Conservation (phyloP, 2,797 vertebrate genomes). For the Calcarius lapponicus region DNA sequence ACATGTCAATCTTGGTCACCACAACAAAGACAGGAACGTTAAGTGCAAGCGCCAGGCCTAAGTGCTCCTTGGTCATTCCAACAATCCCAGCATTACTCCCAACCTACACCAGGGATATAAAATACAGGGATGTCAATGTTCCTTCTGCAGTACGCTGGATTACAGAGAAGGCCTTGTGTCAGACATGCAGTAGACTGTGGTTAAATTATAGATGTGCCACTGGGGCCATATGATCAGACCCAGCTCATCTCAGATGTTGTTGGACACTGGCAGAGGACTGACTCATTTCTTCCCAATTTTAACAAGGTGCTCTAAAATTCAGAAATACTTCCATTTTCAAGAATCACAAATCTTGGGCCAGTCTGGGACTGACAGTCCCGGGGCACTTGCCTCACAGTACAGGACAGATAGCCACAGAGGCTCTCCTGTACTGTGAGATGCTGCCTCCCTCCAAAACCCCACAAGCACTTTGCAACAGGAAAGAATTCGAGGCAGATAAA, state of each 20-base stretch:
- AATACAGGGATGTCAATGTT: not conserved
- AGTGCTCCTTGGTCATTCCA: constrained; percentile 97
- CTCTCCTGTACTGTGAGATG: not conserved
- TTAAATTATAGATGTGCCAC: not conserved
- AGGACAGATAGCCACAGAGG: not conserved
- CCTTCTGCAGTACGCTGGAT: not conserved
- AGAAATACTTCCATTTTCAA: not conserved
- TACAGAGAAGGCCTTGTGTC: not conserved
- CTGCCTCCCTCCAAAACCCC: not conserved
- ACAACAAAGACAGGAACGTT: constrained; percentile 97
- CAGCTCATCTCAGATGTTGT: not conserved
- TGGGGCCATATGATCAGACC: not conserved
- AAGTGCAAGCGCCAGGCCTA: constrained; percentile 93
- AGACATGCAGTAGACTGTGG: not conserved
- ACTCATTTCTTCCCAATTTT: not conserved
- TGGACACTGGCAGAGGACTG: not conserved
- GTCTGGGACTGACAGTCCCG: not conserved
- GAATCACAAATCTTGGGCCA: not conserved
- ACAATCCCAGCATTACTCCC: constrained; percentile 98
- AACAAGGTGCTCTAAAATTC: not conserved
- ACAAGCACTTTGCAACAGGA: not conserved
- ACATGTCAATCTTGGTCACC: constrained; percentile 99
- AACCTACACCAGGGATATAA: constrained; percentile 80
- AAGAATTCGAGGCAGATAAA: not conserved
- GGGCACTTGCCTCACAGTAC: not conserved